Evolutionary conservation across 1,140 invertebrate species (phyloP).

Genomic region (Plectrocnemia conspersa): DNA sequence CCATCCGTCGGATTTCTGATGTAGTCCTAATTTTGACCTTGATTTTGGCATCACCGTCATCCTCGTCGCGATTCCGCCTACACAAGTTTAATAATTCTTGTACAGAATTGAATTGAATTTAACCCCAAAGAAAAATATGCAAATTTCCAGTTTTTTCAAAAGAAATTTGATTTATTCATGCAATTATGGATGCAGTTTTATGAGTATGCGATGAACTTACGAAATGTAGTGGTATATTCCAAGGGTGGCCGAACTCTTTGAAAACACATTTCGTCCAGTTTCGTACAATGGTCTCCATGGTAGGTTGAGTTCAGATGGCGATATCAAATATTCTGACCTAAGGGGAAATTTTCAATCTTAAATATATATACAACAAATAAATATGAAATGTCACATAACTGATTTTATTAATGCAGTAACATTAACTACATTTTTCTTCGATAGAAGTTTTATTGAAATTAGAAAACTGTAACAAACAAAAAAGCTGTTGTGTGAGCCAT

Average conservation of each 20-base stretch:
- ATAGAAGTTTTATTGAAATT: too few relatives aligned
- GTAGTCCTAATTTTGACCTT: background rate
- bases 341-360: slow-evolving; percentile 35
- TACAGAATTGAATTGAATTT: background rate
- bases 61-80: slow-evolving; percentile 28
- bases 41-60: slow-evolving; percentile 12
- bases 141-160: background rate
- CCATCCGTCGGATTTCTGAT: slow-evolving; percentile 20
- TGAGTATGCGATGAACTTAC: slow-evolving; percentile 48
- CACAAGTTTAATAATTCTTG: slow-evolving; percentile 27
- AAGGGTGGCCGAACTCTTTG: slow-evolving; percentile 40
- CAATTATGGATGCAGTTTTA: background rate
- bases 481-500: too few relatives aligned
- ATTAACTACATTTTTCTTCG: too few relatives aligned
- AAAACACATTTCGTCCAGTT: slow-evolving; percentile 53
- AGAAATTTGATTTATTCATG: background rate
- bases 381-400: too few relatives aligned
- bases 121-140: too few relatives aligned
- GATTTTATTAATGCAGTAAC: too few relatives aligned
- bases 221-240: slow-evolving; percentile 60
- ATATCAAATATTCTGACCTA: slow-evolving; percentile 74
- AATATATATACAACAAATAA: background rate
- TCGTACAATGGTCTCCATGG: slow-evolving; percentile 85
- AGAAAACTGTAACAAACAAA: too few relatives aligned
- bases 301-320: slow-evolving; percentile 73